Evolutionary conservation across 35 echinoderm and acorn worm genomes (phyloP).

Genomic region (Holothuria glaberrima): DNA sequence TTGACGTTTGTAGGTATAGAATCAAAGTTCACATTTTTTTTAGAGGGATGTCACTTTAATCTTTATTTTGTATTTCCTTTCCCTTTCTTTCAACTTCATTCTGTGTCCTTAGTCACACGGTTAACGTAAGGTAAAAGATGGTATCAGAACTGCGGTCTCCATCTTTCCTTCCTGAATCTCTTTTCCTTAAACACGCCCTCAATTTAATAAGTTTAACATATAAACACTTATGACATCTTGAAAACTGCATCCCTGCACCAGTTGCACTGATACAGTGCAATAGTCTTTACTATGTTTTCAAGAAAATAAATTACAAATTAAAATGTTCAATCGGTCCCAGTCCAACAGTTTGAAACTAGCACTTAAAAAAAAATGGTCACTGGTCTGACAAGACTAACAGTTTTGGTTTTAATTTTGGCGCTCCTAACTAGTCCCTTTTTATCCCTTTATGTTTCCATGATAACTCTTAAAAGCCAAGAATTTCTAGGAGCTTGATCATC

Average conservation of each 20-base stretch:
- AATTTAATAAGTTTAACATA: too few relatives aligned
- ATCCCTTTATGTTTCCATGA: background rate
- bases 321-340: background rate
- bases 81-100: too few relatives aligned
- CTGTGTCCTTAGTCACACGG: too few relatives aligned
- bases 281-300: background rate
- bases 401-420: slow-evolving; percentile 11
- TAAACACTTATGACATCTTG: background rate
- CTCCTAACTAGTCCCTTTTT: slow-evolving; percentile 3
- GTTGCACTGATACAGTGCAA: background rate
- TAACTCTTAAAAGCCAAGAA: slow-evolving; percentile 39
- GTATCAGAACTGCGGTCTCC: too few relatives aligned
- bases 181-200: too few relatives aligned
- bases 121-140: too few relatives aligned
- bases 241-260: background rate
- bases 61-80: too few relatives aligned
- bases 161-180: too few relatives aligned
- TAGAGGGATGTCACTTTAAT: too few relatives aligned
- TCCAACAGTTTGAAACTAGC: background rate
- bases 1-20: too few relatives aligned
- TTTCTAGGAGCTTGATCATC: slow-evolving; percentile 23
- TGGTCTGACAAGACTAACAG: too few relatives aligned
- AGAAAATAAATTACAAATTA: background rate
- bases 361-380: background rate
- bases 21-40: too few relatives aligned